phyloP scores from a whole-genome alignment of 2,113 vertebrate genomes.

The Ptychochromis oligacanthus region DNA sequence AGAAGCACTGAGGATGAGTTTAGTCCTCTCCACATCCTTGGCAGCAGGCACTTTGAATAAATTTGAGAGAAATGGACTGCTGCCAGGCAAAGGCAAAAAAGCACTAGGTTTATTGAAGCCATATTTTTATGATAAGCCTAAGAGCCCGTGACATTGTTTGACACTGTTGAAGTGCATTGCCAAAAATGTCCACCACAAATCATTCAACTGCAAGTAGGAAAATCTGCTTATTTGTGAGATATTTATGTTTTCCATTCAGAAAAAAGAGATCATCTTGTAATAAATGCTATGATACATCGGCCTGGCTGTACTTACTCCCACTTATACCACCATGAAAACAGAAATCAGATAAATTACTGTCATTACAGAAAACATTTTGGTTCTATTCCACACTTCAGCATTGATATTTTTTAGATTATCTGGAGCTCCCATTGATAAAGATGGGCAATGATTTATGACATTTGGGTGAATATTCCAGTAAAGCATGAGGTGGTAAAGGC shows the following conservation, averaged over 20 bases:
- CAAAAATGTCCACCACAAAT: conserved; percentile 18
- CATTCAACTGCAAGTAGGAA: background rate
- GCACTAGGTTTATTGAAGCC: background rate
- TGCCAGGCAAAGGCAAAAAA: background rate
- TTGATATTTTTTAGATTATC: background rate
- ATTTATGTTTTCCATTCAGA: background rate
- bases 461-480: background rate
- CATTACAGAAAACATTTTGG: background rate
- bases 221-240: background rate
- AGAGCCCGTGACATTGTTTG: background rate
- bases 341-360: background rate
- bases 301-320: background rate
- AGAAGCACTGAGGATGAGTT: conserved; percentile 25
- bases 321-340: fast-evolving
- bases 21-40: background rate
- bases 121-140: background rate
- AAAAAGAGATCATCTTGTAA: background rate
- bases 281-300: background rate
- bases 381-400: background rate
- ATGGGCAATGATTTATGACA: background rate
- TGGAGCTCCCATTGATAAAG: background rate
- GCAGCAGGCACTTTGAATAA: background rate
- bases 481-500: background rate
- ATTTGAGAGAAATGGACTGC: background rate
- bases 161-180: background rate